phyloP scores from a whole-genome alignment of 1,140 invertebrate species.

The Xylocopa sonorina region DNA sequence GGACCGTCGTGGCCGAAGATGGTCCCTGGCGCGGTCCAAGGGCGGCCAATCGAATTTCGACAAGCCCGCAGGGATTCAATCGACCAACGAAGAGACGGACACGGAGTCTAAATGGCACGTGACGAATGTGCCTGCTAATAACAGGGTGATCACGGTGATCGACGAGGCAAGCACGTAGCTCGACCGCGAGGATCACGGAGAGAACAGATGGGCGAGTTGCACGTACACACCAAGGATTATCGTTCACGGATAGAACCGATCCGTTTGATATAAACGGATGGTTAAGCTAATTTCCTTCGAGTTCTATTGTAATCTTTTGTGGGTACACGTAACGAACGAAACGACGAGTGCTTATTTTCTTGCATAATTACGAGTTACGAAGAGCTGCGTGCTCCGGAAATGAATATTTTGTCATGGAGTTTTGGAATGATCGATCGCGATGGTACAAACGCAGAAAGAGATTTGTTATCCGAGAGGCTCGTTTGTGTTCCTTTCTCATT shows the following conservation, averaged over 20 bases:
- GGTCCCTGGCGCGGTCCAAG: conserved; percentile 85
- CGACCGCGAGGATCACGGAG: neutral
- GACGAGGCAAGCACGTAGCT: conserved; percentile 85
- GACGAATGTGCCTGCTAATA: conserved; percentile 73
- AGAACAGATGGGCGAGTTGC: neutral
- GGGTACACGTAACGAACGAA: neutral
- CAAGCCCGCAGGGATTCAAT: conserved; percentile 46
- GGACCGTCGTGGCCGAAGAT: conserved; percentile 86
- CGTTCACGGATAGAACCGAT: neutral
- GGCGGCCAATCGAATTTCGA: conserved; percentile 45
- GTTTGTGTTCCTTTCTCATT: conserved; percentile 33
- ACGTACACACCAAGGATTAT: too few relatives aligned
- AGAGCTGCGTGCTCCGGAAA: too few relatives aligned
- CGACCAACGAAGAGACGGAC: conserved; percentile 63
- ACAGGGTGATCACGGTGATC: conserved; percentile 88
- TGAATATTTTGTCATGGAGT: neutral
- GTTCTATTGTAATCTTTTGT: neutral
- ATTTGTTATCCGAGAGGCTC: conserved; percentile 1
- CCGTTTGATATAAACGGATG: neutral
- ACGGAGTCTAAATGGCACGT: conserved; percentile 75
- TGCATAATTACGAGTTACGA: too few relatives aligned
- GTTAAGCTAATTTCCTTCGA: neutral
- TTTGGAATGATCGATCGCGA: neutral
- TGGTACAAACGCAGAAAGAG: neutral
- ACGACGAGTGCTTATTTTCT: neutral